A percentile compares a stretch with the other conserved stretches of the same genome.
Evolutionary conservation across 2,888 invertebrate species (phyloP).

Genomic region (Tanytarsus gracilentus): DNA sequence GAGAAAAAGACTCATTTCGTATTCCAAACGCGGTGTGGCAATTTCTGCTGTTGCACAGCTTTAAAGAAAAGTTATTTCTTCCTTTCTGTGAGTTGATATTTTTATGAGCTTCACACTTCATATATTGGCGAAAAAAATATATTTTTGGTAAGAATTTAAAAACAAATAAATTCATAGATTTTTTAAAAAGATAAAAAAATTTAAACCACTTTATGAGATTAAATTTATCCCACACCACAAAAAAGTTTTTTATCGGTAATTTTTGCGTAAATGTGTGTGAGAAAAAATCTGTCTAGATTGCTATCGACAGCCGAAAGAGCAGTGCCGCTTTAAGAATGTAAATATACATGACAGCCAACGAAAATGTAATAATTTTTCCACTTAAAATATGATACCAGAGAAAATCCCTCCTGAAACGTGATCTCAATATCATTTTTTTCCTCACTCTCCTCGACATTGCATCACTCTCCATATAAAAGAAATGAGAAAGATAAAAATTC

Average conservation of each 20-base stretch:
- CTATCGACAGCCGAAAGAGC: background rate
- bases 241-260: too few relatives aligned
- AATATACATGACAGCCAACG: constrained; percentile 23
- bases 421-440: constrained; percentile 19
- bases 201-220: too few relatives aligned
- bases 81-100: too few relatives aligned
- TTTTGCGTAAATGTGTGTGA: background rate
- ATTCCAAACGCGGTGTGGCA: constrained; percentile 13
- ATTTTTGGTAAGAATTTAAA: too few relatives aligned
- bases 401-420: constrained; percentile 26
- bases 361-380: constrained; percentile 28
- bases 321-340: constrained; percentile 22
- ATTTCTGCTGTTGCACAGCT: constrained; percentile 26
- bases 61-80: too few relatives aligned
- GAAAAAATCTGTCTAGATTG: background rate
- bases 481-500: too few relatives aligned
- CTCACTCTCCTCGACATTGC: background rate
- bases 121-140: too few relatives aligned
- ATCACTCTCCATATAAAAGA: background rate
- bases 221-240: too few relatives aligned
- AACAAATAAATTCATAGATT: too few relatives aligned
- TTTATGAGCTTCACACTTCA: too few relatives aligned
- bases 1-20: constrained; percentile 1
- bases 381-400: constrained; percentile 28
- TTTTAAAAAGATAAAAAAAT: too few relatives aligned